Evolutionary conservation across 2,113 vertebrate genomes (phyloP), one percentile per base, ranked within the genome.

Genomic region (Alosa alosa): DNA sequence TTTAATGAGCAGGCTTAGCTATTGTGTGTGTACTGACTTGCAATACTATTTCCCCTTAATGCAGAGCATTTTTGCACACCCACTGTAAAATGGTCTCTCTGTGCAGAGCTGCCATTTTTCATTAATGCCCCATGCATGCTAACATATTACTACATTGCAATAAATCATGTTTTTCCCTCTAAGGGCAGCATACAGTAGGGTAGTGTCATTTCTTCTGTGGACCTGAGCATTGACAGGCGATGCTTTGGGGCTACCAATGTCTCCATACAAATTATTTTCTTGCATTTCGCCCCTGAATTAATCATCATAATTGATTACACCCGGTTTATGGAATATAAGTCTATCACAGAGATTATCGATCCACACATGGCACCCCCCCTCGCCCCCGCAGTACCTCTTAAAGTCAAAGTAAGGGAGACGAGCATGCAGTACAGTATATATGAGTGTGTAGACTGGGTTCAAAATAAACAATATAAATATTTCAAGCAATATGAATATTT

Each of bases 231-330:
- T 93, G 91, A 94, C 88, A 89, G 93, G 92, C 92, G 89, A 88
- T 86, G 87, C 90, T 92, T 86, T 45, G 4, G 72, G 85, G 85
- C 82, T 85, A 85, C 85, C 78, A 18, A 82, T 83, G 82, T 86
- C 72, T 82, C 60, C 45, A 57, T 64, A 31, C 84, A 78, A 36
- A 78, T 78, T 0, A 36, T 13, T 17, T 15, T 78, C 31, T 47
- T 86, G 81, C 83, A 84, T 81, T 88, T 82, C 47, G 60, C 87
- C 84, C 86, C 86, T 83, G 89, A 84, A 89, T 45, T 86, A 25
- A 85, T 93, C 90, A 92, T 91, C 87, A 88, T 89, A 91, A 94
- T 92, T 90, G 93, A 94, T 94, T 92, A 90, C 91, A 92, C 89
- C 90, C 25, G 84, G 86, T 75, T 75, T 78, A 86, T 84, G 50